phyloP scores from a whole-genome alignment of 2,888 invertebrate genomes.

The Agriopis aurantiaria region DNA sequence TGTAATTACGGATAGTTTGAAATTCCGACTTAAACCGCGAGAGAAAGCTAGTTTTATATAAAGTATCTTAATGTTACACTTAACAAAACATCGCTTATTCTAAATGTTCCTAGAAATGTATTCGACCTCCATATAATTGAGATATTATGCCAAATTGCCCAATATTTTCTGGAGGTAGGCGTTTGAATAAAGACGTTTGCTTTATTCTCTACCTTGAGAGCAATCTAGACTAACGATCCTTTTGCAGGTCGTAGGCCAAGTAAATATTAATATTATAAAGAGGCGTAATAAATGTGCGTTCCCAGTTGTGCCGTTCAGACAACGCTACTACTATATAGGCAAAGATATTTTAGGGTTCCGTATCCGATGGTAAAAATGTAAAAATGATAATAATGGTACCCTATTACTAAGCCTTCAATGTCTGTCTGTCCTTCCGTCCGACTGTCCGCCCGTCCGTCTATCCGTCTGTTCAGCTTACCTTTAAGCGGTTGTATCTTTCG shows the following conservation, averaged over 20 bases:
- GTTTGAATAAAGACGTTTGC: conserved; percentile 22
- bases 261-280: conserved; percentile 16
- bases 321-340: too few species aligned
- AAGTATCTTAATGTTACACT: conserved; percentile 4
- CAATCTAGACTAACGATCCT: conserved; percentile 19
- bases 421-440: too few species aligned
- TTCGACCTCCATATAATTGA: conserved; percentile 29
- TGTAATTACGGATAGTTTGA: background rate
- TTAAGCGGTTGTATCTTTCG: too few species aligned
- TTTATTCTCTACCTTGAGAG: conserved; percentile 16
- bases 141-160: conserved; percentile 31
- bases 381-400: too few species aligned
- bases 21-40: background rate
- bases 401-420: too few species aligned
- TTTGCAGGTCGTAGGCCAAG: conserved; percentile 8
- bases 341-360: too few species aligned
- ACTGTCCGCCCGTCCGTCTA: too few species aligned
- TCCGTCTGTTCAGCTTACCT: too few species aligned
- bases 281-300: background rate
- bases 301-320: background rate
- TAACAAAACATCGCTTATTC: conserved; percentile 14
- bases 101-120: conserved; percentile 21
- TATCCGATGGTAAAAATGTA: too few species aligned
- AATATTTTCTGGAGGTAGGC: conserved; percentile 25
- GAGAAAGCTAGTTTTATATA: background rate